Base-by-base conservation (phyloP, 2,888 invertebrate genomes). In the Aspidapion aeneum region DNA sequence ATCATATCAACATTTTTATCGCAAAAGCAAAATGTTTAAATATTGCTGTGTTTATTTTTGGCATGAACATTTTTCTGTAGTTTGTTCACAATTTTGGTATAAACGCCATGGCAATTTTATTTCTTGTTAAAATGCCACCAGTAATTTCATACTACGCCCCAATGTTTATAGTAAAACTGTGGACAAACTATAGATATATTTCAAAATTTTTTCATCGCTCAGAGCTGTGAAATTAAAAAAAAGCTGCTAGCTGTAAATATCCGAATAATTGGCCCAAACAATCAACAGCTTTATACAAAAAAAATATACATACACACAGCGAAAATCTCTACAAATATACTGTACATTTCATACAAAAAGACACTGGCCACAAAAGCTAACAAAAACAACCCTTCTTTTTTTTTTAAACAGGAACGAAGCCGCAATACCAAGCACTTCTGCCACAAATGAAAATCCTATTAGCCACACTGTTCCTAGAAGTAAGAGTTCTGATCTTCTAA, bases 401-500 rank as follows among this genome's bases (percentile, higher is more conserved):
- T 71, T 74, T 67, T n/a, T n/a, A n/a, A 68, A 74, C 75, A 79
- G 79, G 78, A 77, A 77, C 61, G 75, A 74, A 67, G 70, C 77
- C 66, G 72, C 76, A 59, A 71, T 77, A 55, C 74, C 75, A 60
- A 69, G 60, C 20, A 82, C 82, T 75, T 83, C 83, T 74, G 80
- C 72, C 75, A 80, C 55, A 35, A 22, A 16, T 16, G 61, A 62
- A 18, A 12, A 55, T 18, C 21, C 20, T 49, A 18, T 57, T 57
- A 9, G 48, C 22, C 80, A 75, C 71, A 81, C 82, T 77, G 87
- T 83, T 78, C 83, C 83, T 75, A 83, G 90, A 75, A 90, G 89
- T 77, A 86, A 87, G 76, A 90, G 91, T 77, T 91, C 90, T 75
- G 92, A 92, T 78, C 82, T 91, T 71, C 85, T 92, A 77, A 81